Percentiles rank a stretch among this genome's conserved stretches.
Evolutionary conservation across 2,797 vertebrate genomes (phyloP).

Genomic region (Notoglanidium macrostoma): DNA sequence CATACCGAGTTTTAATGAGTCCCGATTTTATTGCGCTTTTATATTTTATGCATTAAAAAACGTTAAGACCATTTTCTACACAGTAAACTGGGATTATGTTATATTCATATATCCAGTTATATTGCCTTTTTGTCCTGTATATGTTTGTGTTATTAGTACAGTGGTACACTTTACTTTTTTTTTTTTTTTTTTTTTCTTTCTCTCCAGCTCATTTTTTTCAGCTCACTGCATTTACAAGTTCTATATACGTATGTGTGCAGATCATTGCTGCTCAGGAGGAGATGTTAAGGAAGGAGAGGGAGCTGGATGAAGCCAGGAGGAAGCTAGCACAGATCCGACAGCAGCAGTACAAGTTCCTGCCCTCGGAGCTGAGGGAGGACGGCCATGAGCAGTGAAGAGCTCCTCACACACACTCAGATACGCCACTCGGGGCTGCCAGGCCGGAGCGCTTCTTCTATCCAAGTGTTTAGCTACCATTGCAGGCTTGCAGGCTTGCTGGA

Average conservation of each 20-base stretch:
- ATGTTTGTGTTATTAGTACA: not conserved
- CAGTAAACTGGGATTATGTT: not conserved
- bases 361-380: constrained; percentile 90
- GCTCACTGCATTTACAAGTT: not conserved
- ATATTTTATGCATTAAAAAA: not conserved
- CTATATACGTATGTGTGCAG: constrained; percentile 65
- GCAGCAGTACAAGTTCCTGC: constrained; percentile 98
- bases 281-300: constrained; percentile 95
- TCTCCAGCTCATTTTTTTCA: no score
- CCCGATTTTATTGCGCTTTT: not conserved
- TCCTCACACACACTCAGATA: constrained; percentile 25
- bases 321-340: constrained; percentile 93
- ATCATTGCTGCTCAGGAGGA: constrained; percentile 98
- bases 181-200: no score
- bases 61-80: not conserved
- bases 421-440: constrained; percentile 47
- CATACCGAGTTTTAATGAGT: no score
- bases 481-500: constrained; percentile 53
- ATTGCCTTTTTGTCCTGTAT: not conserved
- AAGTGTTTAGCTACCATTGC: constrained; percentile 38
- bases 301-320: constrained; percentile 92
- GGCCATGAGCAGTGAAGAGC: constrained; percentile 81
- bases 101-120: not conserved
- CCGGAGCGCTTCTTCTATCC: constrained; percentile 48
- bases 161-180: not conserved